Conservation (phyloP, 2,113 vertebrate species). For the Ascaphus truei region DNA sequence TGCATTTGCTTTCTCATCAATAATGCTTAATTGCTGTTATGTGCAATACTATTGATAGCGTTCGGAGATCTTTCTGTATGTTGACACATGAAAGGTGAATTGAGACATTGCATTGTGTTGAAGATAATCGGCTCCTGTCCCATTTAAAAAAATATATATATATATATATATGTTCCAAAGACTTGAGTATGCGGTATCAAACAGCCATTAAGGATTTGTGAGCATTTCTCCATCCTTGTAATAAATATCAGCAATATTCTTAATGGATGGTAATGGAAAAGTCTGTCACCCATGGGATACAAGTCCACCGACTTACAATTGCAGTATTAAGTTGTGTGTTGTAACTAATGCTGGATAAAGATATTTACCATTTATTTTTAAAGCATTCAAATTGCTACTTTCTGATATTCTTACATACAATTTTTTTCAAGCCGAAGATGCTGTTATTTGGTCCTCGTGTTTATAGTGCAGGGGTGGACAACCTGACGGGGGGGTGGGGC, state of each 20-base stretch:
- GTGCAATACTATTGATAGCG: background rate
- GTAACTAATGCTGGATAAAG: background rate
- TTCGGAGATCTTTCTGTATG: background rate
- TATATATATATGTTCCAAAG: background rate
- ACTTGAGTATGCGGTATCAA: conserved; percentile 9
- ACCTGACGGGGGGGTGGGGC: too few species aligned
- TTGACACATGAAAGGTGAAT: background rate
- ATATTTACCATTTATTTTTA: too few species aligned
- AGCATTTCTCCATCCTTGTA: conserved; percentile 15
- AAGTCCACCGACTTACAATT: background rate
- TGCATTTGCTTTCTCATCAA: conserved; percentile 16
- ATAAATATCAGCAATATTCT: conserved; percentile 15
- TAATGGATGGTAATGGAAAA: conserved; percentile 32
- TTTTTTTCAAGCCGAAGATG: too few species aligned
- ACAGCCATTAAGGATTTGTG: conserved; percentile 7
- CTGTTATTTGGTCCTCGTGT: too few species aligned
- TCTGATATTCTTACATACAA: too few species aligned
- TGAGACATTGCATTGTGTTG: too few species aligned
- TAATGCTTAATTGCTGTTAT: conserved; percentile 13
- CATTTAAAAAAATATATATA: background rate
- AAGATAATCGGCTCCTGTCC: background rate
- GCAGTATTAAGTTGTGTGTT: background rate
- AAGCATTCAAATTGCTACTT: too few species aligned
- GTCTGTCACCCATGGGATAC: background rate
- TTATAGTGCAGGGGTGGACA: too few species aligned